A percentile compares a stretch with the other conserved stretches of the same genome.
Evolutionary conservation across 2,888 invertebrate genomes (phyloP).

Genomic region (Anoplius nigerrimus): DNA sequence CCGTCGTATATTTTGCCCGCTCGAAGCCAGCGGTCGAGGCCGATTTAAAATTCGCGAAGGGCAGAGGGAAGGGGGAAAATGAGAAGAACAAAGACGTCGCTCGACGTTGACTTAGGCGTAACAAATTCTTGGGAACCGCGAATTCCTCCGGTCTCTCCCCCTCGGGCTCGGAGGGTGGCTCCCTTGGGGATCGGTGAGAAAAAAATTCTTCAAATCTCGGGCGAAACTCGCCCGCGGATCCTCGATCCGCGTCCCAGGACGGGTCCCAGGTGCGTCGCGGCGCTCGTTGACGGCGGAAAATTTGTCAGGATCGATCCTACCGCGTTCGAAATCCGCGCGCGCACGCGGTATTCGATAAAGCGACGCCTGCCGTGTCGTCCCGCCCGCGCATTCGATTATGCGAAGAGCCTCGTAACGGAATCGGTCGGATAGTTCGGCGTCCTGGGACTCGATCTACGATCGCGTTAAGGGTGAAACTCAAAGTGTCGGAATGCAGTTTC

Average conservation of each 20-base stretch:
- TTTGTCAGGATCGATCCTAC: constrained; percentile 14
- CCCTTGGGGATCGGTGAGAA: background rate
- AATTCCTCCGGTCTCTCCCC: constrained; percentile 18
- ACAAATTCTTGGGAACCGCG: constrained; percentile 20
- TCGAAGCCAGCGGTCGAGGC: too few relatives aligned
- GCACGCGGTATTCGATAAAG: constrained; percentile 44
- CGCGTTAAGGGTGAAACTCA: too few relatives aligned
- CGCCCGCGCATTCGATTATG: too few relatives aligned
- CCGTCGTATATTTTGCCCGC: too few relatives aligned
- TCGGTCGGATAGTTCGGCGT: too few relatives aligned
- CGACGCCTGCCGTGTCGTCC: background rate
- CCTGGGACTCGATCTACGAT: too few relatives aligned
- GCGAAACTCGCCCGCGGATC: constrained; percentile 3
- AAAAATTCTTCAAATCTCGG: constrained; percentile 39
- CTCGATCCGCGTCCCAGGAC: constrained; percentile 29
- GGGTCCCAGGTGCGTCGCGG: constrained; percentile 51
- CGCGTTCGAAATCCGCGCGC: constrained; percentile 35
- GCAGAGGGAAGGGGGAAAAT: background rate
- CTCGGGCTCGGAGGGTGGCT: background rate
- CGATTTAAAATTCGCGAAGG: background rate
- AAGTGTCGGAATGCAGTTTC: too few relatives aligned
- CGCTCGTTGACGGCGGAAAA: constrained; percentile 20
- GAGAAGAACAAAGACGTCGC: background rate
- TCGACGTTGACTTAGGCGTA: constrained; percentile 8
- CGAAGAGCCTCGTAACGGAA: too few relatives aligned